These are phyloP conservation scores for Hyalella azteca DNA, from an alignment of 2,888 invertebrate genomes.

Conservation along the genomic window DNA sequence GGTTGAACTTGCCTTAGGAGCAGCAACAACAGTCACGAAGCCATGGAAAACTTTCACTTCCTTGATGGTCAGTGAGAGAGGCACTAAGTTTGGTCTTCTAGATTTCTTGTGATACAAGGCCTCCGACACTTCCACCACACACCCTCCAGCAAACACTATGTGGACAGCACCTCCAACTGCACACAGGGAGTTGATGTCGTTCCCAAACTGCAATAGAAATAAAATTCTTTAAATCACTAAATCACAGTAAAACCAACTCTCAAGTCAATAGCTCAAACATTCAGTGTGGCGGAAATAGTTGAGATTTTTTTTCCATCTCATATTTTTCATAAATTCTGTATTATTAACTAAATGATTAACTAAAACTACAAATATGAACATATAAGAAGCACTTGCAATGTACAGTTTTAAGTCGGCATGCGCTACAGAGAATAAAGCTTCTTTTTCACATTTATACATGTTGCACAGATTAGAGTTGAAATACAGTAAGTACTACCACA, in stretches of 20 bases:
- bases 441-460: neutral
- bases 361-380: neutral
- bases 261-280: neutral
- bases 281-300: neutral
- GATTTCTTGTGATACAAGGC: neutral
- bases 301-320: neutral
- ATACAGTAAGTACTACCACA: neutral
- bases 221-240: neutral
- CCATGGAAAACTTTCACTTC: neutral
- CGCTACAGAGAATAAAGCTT: neutral
- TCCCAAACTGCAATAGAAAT: neutral
- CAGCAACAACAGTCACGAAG: neutral
- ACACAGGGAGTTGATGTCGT: neutral
- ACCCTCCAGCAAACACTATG: neutral
- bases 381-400: neutral
- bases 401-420: neutral
- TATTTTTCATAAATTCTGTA: neutral
- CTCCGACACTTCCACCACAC: neutral
- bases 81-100: neutral
- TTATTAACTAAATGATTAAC: neutral
- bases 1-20: neutral
- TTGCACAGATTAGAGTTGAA: neutral
- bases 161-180: neutral
- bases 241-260: neutral
- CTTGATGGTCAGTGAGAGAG: neutral